Evolutionary conservation across 2,888 invertebrate species (phyloP).

Genomic region (Drosophila antonietae): DNA sequence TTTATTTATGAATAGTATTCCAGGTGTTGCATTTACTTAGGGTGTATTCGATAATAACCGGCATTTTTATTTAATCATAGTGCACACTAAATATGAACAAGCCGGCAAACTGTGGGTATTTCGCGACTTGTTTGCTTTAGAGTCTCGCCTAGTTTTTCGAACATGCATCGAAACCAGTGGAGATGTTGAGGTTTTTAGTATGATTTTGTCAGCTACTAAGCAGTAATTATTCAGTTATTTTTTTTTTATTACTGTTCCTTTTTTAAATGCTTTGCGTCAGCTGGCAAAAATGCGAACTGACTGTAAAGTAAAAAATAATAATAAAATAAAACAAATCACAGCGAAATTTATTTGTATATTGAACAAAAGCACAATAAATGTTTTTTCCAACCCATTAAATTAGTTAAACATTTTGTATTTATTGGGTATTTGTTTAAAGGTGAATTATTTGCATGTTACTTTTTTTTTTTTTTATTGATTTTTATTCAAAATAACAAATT

Average conservation of each 20-base stretch:
- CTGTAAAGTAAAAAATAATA: slow-evolving; percentile 6
- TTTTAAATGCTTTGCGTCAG: slow-evolving; percentile 39
- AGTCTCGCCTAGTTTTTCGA: slow-evolving; percentile 25
- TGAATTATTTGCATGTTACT: slow-evolving; percentile 15
- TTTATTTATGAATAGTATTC: slow-evolving; percentile 13
- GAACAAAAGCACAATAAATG: slow-evolving; percentile 22
- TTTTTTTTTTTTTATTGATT: slow-evolving; percentile 10
- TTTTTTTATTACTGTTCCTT: slow-evolving; percentile 8
- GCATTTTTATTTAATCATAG: slow-evolving; percentile 24
- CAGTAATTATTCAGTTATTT: slow-evolving; percentile 18
- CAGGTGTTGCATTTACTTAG: slow-evolving; percentile 22
- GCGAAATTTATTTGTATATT: slow-evolving; percentile 16
- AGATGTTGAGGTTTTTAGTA: slow-evolving; percentile 14
- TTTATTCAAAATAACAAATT: slow-evolving; percentile 39
- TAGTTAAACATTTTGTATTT: slow-evolving; percentile 11
- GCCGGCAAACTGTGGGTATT: slow-evolving; percentile 11
- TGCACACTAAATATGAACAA: slow-evolving; percentile 24
- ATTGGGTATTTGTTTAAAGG: slow-evolving; percentile 14
- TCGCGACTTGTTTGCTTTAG: slow-evolving; percentile 19
- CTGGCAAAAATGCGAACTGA: slow-evolving; percentile 39
- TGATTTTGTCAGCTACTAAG: slow-evolving; percentile 16
- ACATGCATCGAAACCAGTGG: background rate
- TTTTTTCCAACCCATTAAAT: slow-evolving; percentile 17
- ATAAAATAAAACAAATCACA: slow-evolving; percentile 4
- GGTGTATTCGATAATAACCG: slow-evolving; percentile 29